Evolutionary conservation across 2,888 invertebrate genomes (phyloP), one percentile per base, ranked within the genome.

Genomic region (Cactoblastis cactorum): DNA sequence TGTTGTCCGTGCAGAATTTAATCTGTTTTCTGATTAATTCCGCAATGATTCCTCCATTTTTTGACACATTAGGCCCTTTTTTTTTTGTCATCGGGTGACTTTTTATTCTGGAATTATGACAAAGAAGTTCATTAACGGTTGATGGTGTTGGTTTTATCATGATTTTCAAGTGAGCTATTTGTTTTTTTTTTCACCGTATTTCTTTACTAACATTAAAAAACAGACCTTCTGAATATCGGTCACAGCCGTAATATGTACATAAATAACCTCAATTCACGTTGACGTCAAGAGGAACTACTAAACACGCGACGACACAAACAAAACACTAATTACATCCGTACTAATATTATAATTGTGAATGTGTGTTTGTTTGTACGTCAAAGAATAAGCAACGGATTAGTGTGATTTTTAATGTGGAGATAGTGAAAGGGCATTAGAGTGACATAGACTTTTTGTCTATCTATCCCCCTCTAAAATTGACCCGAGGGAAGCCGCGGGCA

Each of bases 1-100:
- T n/a, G 63, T 69, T 67, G 61, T 67, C 58, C 56, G 49, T 46
- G 43, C 15, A 14, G 28, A 43, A 15, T 43, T 43, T 43, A 43
- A 24, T 43, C n/a, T 28, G 22, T 12, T 43, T 24, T 15, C 9
- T 14, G 14, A 43, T 43, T 24, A 28, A n/a, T n/a, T n/a, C n/a
- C n/a, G n/a, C n/a, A n/a, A n/a, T n/a, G n/a, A n/a, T n/a, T 28
- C 28, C 28, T 6, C 28, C 28, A 28, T 28, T 28, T 28, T 28
- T 28, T 9, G 9, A 28, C 8, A 28, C 28, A 28, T 9, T 9
- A 28, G 28, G 28, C 28, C 3, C 8, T 28, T 28, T 22, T 28
- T 8, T 9, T 28, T 28, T 9, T 28, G 28, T 28, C 28, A 28
- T 28, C 28, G 28, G 28, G 28, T 28, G 28, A 28, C 28, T 28